These are phyloP conservation scores for Prolemur simus DNA, from an alignment of 2,113 vertebrate species.

Conservation along the genomic window DNA sequence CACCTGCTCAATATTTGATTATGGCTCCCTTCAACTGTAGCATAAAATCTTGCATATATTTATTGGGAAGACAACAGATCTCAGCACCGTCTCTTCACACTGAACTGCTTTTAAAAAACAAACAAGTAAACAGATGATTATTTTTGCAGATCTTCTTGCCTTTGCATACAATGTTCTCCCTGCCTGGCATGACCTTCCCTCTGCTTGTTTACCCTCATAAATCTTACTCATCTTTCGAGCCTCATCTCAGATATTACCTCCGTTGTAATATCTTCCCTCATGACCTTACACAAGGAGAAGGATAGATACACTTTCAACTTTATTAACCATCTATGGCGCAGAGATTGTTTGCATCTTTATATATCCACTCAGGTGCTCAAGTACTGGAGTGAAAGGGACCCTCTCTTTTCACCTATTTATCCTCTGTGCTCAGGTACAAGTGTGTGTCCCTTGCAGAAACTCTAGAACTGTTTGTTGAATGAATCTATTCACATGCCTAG, in stretches of 20 bases:
- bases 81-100: not conserved
- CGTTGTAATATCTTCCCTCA: not conserved
- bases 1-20: not conserved
- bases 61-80: not conserved
- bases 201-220: not conserved
- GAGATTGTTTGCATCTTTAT: not conserved
- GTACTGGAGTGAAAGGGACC: not conserved
- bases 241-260: not conserved
- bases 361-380: not conserved
- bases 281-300: not conserved
- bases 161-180: not conserved
- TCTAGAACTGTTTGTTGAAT: not conserved
- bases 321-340: not conserved
- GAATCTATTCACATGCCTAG: not conserved
- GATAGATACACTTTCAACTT: not conserved
- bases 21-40: not conserved
- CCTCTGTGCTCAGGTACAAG: not conserved
- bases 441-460: not conserved
- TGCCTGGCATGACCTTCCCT: not conserved
- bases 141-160: not conserved
- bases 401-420: not conserved
- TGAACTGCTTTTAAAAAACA: not conserved
- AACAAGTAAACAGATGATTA: not conserved
- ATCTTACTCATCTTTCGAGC: not conserved
- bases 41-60: not conserved